Evolutionary conservation across 2,888 invertebrate species (phyloP).

Genomic region (Temnothorax rugatulus): DNA sequence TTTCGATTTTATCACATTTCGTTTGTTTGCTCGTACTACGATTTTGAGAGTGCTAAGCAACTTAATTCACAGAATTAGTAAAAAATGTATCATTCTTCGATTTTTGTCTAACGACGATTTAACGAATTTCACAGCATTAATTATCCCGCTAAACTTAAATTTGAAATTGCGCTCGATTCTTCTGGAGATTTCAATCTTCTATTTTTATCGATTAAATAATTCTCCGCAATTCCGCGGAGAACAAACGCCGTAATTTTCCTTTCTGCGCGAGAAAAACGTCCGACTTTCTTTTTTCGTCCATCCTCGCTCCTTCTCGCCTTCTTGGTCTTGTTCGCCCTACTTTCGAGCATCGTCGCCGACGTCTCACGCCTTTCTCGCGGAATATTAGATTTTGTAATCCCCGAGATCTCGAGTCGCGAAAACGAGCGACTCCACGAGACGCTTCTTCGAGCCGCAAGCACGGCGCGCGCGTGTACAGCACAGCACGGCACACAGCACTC

Average conservation of each 20-base stretch:
- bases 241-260: conserved; percentile 26
- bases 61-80: neutral
- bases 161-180: neutral
- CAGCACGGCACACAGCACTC: conserved; percentile 53
- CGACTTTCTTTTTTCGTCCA: neutral
- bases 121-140: neutral
- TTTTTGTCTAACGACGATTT: neutral
- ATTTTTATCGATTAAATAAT: conserved; percentile 44
- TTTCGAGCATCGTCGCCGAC: conserved; percentile 32
- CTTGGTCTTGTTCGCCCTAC: conserved; percentile 39
- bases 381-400: conserved; percentile 53
- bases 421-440: conserved; percentile 11
- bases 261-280: conserved; percentile 27
- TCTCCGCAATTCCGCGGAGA: neutral
- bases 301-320: neutral
- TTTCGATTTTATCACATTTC: conserved; percentile 2
- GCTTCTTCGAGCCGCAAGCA: conserved; percentile 20
- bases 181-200: neutral
- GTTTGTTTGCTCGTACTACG: neutral
- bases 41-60: conserved; percentile 7
- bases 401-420: conserved; percentile 27
- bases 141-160: neutral
- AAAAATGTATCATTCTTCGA: neutral
- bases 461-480: conserved; percentile 61
- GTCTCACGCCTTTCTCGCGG: conserved; percentile 38